phyloP scores from a whole-genome alignment of 2,797 vertebrate species.

The Podarcis siculus region DNA sequence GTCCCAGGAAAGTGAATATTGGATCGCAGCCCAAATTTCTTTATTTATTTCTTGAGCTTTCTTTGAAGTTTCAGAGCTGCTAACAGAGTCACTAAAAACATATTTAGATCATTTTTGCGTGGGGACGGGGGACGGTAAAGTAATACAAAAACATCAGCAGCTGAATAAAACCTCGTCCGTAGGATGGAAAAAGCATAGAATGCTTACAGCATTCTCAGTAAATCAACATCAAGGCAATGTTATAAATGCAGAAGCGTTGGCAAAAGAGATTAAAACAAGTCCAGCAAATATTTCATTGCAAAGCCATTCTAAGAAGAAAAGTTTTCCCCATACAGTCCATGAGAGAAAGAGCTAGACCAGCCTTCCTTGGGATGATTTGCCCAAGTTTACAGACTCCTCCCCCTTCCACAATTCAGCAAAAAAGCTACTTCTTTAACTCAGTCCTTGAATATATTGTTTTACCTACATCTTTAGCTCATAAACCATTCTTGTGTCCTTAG shows the following conservation, averaged over 20 bases:
- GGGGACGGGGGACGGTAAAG: not conserved
- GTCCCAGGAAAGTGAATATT: not conserved
- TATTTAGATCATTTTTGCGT: too few relatives aligned
- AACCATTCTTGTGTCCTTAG: constrained; percentile 15
- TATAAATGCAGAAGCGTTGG: not conserved
- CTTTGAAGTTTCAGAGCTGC: too few relatives aligned
- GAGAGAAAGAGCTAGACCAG: not conserved
- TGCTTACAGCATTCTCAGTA: not conserved
- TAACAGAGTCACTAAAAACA: not conserved
- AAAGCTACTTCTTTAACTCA: not conserved
- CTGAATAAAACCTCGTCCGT: not conserved
- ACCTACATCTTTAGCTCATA: constrained; percentile 21
- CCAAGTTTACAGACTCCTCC: not conserved
- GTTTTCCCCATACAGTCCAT: too few relatives aligned
- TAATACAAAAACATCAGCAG: not conserved
- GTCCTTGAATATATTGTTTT: constrained; percentile 22
- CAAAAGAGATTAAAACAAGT: not conserved
- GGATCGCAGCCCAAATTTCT: not conserved
- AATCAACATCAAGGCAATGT: not conserved
- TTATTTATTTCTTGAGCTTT: not conserved
- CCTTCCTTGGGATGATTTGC: not conserved
- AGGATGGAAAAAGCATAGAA: not conserved
- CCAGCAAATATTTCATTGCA: not conserved
- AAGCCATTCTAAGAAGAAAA: not conserved
- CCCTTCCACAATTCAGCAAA: not conserved